Evolutionary conservation across 37 sponge, comb jelly and placozoan species (phyloP), one percentile per base, ranked within the genome.

Genomic region (Cliona cf. orientalis): DNA sequence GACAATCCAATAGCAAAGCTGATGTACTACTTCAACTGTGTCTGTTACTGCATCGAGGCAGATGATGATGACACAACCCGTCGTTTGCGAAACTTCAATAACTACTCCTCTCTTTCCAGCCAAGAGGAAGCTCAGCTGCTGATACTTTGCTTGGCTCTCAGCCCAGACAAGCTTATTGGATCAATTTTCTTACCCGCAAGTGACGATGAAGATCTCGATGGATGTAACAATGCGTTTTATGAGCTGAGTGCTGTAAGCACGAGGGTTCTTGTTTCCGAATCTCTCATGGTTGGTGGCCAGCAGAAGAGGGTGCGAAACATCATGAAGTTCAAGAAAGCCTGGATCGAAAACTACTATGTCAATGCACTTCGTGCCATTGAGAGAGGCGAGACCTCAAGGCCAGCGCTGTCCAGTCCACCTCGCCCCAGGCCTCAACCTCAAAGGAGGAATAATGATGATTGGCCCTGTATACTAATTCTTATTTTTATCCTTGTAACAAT

Each of bases 21-120:
- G 74, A 82, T 82, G 83, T 82, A 82, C 66, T 82, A 82, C 31
- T 72, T 82, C 29, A 36, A 72, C 53, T 82, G 83, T 61, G 83
- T 82, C 19, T 60, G 66, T 36, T 23, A 49, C 17, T 82, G 83
- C 40, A 53, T 82, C 61, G 83, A 82, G 66, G 26, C 65, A 0
- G 83, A 82, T 11, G 25, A 33, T 0, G 31, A 25, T 41, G 11
- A 11, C 38, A 6, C 58, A 3, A 55, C 70, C 36, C 71, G 71
- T 1, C 81, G 81, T 35, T 49, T 80, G 43, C 57, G 71, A 14
- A 42, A 46, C 43, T 80, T 59, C 81, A n/a, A n/a, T n/a, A 69
- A 69, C 31, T 80, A 80, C 61, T 21, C 25, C 12, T 56, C 58
- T 26, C 81, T 80, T 5, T 42, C 81, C 59, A 80, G 36, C 42